These are phyloP conservation scores for Temnothorax unifasciatus DNA, from an alignment of 2,888 invertebrate genomes.

Conservation along the genomic window DNA sequence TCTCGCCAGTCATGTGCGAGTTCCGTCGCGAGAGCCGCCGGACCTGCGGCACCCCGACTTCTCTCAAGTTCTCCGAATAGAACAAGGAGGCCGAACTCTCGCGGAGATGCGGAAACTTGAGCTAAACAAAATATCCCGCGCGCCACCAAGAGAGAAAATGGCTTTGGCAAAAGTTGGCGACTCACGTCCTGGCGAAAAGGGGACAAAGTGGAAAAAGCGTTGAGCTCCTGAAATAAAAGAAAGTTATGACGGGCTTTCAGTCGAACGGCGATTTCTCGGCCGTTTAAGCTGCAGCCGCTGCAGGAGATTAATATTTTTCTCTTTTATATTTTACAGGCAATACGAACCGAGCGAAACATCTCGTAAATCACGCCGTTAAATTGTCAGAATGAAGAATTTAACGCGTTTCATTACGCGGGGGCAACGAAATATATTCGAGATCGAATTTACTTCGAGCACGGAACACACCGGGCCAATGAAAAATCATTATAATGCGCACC, in stretches of 20 bases:
- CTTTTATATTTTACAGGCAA: no score
- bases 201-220: conserved; percentile 11
- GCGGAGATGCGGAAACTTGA: conserved; percentile 42
- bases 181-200: conserved; percentile 15
- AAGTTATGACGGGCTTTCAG: conserved; percentile 7
- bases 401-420: neutral
- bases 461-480: neutral
- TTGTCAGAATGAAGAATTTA: neutral
- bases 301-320: conserved; percentile 1
- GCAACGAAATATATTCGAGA: conserved; percentile 16
- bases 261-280: conserved; percentile 14
- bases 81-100: conserved; percentile 22
- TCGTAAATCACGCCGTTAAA: neutral
- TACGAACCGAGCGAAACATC: neutral
- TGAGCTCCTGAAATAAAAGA: conserved; percentile 32
- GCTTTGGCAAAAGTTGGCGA: conserved; percentile 57
- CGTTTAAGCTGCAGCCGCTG: neutral
- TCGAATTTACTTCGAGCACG: neutral
- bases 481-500: conserved; percentile 29
- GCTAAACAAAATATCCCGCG: conserved; percentile 61
- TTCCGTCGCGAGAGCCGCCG: neutral
- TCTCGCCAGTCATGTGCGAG: neutral
- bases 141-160: conserved; percentile 47
- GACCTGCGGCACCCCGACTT: neutral
- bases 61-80: conserved; percentile 11